Evolutionary conservation across 1,140 invertebrate species (phyloP).

Genomic region (Heliconius melpomene): DNA sequence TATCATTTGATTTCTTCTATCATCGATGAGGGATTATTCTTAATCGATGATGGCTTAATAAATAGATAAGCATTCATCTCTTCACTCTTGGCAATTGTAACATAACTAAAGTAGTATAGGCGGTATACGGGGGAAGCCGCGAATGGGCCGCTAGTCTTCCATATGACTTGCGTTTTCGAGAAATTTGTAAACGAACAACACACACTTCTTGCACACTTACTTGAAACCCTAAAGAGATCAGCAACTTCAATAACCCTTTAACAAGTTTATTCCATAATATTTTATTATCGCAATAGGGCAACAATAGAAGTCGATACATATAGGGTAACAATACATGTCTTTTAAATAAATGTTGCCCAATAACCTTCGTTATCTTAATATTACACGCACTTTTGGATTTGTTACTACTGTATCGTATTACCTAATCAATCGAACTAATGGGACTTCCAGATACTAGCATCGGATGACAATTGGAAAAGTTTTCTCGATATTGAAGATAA

Average conservation of each 20-base stretch:
- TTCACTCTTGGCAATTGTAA: too few species aligned
- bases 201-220: too few species aligned
- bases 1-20: background rate
- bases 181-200: too few species aligned
- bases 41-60: too few species aligned
- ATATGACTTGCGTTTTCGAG: too few species aligned
- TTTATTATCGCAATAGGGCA: background rate
- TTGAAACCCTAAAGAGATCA: too few species aligned
- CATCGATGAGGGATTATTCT: too few species aligned
- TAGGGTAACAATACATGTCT: conserved; percentile 21
- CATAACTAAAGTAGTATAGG: too few species aligned
- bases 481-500: conserved; percentile 1
- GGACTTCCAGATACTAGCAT: background rate
- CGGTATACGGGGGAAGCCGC: too few species aligned
- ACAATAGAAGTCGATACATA: too few species aligned
- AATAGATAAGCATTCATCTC: too few species aligned
- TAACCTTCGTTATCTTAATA: conserved; percentile 33
- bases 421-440: conserved; percentile 21
- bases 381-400: conserved; percentile 26
- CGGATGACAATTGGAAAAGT: background rate
- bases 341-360: conserved; percentile 24
- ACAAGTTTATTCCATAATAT: background rate
- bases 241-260: background rate
- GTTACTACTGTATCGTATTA: conserved; percentile 27
- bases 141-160: too few species aligned